phyloP scores from a whole-genome alignment of 2,888 invertebrate species.

The Eurytoma adleriae region DNA sequence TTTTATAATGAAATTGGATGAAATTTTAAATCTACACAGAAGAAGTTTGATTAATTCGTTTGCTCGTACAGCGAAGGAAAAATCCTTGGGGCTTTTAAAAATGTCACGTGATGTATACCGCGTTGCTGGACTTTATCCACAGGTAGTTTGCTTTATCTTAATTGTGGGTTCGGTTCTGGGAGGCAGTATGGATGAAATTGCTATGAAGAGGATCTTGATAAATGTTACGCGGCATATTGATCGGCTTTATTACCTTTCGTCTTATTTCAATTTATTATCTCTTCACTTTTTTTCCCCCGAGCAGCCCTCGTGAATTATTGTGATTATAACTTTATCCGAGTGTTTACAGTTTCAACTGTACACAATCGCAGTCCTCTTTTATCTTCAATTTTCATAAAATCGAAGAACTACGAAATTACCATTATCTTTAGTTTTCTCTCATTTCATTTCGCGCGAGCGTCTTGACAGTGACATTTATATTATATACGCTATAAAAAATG shows the following conservation, averaged over 20 bases:
- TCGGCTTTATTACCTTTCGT: not conserved
- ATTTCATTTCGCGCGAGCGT: too few species aligned
- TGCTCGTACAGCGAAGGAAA: too few species aligned
- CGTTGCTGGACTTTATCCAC: constrained; percentile 22
- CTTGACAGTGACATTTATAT: too few species aligned
- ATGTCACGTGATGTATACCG: too few species aligned
- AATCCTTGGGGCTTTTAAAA: too few species aligned
- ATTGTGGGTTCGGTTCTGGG: constrained; percentile 1
- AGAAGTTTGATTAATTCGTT: too few species aligned
- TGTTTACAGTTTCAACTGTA: not conserved
- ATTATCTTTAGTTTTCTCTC: too few species aligned
- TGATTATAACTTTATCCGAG: constrained; percentile 18
- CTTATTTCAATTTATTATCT: constrained; percentile 3
- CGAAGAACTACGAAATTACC: too few species aligned
- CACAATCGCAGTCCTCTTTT: not conserved
- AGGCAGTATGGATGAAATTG: constrained; percentile 26
- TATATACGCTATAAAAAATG: too few species aligned
- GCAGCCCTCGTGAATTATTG: not conserved
- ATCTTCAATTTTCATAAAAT: not conserved
- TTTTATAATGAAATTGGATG: too few species aligned
- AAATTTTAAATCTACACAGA: too few species aligned
- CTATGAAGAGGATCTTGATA: constrained; percentile 46
- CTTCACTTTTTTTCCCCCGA: not conserved
- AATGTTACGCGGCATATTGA: constrained; percentile 39
- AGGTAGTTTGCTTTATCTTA: constrained; percentile 31